Base-by-base conservation (phyloP, 2,888 invertebrate species). In the Chymomyza fuscimana region DNA sequence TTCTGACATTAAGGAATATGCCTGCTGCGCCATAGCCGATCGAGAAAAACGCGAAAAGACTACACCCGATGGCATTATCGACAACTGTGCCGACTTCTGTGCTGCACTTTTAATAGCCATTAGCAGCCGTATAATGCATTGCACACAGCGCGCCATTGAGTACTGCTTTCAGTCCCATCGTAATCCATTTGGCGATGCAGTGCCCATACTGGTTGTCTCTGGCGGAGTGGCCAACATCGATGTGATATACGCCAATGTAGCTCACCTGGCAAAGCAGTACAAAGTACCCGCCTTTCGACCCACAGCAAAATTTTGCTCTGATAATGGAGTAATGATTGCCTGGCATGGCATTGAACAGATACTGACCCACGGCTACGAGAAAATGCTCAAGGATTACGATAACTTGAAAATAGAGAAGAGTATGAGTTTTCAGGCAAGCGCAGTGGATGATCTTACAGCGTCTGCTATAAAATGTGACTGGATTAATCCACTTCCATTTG, bases 321-420 rank as follows among this genome's bases (percentile, higher is more conserved):
- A 99, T 91, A 99, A 99, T 93, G 99, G 99, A 7, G 94, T 98
- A 46, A 99, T 99, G 99, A 97, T 99, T 84, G 99, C 99, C 16
- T 99, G 99, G 98, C 98, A 98, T 93, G 99, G 97, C 9, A 93
- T 98, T 64, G 98, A 99, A 92, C 95, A 94, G 59, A 68, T 91
- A 1, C 54, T 66, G 4, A 69, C 77, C 15, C 50, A 72, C n/a
- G 16, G 70, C 4, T 19, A 29, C 40, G 58, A 61, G 4, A 72
- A 74, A 16, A 59, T 88, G 58, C 82, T 82, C 40, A 77, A 63
- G 68, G 82, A 89, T 69, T 84, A 95, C 62, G 93, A 95, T 73
- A 81, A 93, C 19, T 91, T 96, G 16, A 93, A 94, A 12, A 73
- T 89, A n/a, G 72, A 80, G 7, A 89, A 90, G 25, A 90, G 80